Evolutionary conservation across 2,113 vertebrate genomes (phyloP).

Genomic region (Eonycteris spelaea): DNA sequence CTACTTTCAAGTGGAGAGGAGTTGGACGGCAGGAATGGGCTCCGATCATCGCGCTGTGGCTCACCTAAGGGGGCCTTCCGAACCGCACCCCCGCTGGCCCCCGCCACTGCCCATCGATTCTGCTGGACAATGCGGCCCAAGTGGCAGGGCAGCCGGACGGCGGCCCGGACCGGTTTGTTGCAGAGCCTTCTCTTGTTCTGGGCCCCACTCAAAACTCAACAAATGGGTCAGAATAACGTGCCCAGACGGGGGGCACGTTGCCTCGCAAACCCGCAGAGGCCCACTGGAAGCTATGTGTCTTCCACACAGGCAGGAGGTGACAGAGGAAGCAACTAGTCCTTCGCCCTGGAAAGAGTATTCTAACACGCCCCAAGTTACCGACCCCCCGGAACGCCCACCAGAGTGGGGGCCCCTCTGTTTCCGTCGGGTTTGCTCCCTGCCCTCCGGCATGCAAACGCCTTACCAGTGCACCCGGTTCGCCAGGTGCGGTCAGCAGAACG

Average conservation of each 20-base stretch:
- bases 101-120: rapidly evolving
- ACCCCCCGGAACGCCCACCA: not conserved
- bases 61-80: rapidly evolving
- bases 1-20: not conserved
- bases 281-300: not conserved
- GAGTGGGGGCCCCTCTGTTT: not conserved
- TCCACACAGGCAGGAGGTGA: rapidly evolving
- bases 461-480: not conserved
- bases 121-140: not conserved
- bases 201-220: not conserved
- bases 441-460: not conserved
- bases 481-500: not conserved
- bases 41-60: rapidly evolving
- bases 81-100: rapidly evolving
- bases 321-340: not conserved
- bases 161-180: rapidly evolving
- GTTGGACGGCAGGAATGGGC: not conserved
- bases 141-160: rapidly evolving
- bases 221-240: not conserved
- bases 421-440: not conserved
- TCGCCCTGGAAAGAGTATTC: not conserved
- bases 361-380: not conserved
- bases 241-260: rapidly evolving
- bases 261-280: not conserved
- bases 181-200: not conserved